These are phyloP conservation scores for Drosophila barbarae DNA, from an alignment of 2,888 invertebrate species.

Conservation along the genomic window DNA sequence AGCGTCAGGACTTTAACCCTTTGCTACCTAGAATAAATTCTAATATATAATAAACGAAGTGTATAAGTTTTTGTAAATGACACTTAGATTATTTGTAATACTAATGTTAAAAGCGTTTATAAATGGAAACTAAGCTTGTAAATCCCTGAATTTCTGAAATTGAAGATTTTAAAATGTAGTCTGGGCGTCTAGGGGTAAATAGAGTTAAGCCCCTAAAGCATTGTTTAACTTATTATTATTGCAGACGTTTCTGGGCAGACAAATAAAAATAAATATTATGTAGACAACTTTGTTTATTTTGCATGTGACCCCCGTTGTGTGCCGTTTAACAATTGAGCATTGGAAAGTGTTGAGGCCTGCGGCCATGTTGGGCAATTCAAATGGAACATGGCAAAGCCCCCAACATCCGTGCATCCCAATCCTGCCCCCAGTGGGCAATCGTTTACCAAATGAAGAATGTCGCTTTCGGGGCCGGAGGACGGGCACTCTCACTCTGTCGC, in stretches of 20 bases:
- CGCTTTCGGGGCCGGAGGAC: conserved; percentile 11
- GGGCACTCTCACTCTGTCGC: conserved; percentile 12
- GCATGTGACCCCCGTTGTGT: conserved; percentile 2
- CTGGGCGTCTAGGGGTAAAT: background rate
- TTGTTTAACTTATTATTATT: background rate
- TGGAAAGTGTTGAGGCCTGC: conserved; percentile 16
- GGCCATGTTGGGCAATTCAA: conserved; percentile 21
- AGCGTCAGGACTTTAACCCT: conserved; percentile 6
- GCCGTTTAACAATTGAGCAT: conserved; percentile 15
- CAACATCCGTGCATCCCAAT: background rate
- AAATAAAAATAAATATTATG: conserved; percentile 5
- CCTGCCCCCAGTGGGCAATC: conserved; percentile 17
- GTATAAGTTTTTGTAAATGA: too few species aligned
- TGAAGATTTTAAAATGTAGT: background rate
- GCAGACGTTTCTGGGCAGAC: background rate
- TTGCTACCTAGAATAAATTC: background rate
- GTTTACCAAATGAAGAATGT: conserved; percentile 53
- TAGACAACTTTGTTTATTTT: conserved; percentile 10
- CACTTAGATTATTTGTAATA: background rate
- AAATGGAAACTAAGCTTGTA: background rate
- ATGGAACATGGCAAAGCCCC: conserved; percentile 23
- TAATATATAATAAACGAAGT: background rate
- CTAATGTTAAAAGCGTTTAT: background rate
- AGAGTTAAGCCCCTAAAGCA: too few species aligned
- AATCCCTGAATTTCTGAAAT: background rate